These are phyloP conservation scores for Drosophila funebris DNA, from an alignment of 1,140 invertebrate species.

Conservation along the genomic window DNA sequence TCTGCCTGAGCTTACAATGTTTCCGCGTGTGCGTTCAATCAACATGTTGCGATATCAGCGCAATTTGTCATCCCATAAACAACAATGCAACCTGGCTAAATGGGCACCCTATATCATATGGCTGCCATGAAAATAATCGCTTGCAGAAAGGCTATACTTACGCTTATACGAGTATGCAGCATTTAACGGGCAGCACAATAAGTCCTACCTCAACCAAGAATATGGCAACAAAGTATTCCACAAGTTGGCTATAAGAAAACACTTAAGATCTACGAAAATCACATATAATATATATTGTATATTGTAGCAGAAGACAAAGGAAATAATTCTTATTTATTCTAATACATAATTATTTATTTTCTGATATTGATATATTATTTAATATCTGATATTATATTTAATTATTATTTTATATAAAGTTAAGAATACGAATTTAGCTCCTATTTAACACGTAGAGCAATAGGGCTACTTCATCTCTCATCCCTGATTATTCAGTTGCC, in stretches of 20 bases:
- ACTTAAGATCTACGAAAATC: not conserved
- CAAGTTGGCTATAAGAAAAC: not conserved
- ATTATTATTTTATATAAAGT: too few species aligned
- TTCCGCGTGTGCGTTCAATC: constrained; percentile 79
- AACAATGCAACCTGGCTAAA: constrained; percentile 50
- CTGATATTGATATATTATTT: too few species aligned
- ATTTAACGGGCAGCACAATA: constrained; percentile 3
- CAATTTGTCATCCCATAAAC: constrained; percentile 81
- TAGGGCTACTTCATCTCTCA: too few species aligned
- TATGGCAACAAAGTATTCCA: not conserved
- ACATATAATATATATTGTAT: too few species aligned
- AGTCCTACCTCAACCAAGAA: constrained; percentile 38
- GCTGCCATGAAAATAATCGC: constrained; percentile 38
- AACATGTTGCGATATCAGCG: constrained; percentile 80
- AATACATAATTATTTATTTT: too few species aligned
- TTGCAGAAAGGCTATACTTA: constrained; percentile 33
- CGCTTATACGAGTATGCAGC: constrained; percentile 1
- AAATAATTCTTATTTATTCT: too few species aligned
- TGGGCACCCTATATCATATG: constrained; percentile 45
- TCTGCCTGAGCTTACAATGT: constrained; percentile 54
- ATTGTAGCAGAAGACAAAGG: too few species aligned
- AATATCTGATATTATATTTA: too few species aligned
- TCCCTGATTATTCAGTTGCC: too few species aligned
- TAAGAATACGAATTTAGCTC: too few species aligned
- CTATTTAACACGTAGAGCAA: too few species aligned